Evolutionary conservation across 1,140 invertebrate species (phyloP).

Genomic region (Ctenoplectra terminalis): DNA sequence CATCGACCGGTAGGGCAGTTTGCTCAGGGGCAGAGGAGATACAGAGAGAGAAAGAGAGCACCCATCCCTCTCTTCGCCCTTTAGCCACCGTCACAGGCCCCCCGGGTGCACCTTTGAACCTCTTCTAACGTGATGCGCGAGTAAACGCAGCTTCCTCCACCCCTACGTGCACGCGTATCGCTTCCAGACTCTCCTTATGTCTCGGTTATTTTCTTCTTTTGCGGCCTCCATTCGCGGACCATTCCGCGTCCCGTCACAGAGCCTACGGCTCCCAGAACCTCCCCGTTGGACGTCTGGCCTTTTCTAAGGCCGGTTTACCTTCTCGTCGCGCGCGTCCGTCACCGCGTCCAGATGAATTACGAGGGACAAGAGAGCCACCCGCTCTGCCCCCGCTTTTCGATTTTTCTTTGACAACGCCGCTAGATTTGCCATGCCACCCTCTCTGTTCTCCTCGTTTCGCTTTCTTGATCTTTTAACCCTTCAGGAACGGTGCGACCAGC

Average conservation of each 20-base stretch:
- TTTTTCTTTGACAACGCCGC: background rate
- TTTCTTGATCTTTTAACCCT: background rate
- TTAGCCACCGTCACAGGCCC: constrained; percentile 21
- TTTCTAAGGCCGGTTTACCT: constrained; percentile 28
- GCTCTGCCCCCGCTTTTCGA: background rate
- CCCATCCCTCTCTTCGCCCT: constrained; percentile 27
- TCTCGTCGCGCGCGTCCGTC: constrained; percentile 21
- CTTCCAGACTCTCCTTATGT: constrained; percentile 23
- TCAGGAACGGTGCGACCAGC: background rate
- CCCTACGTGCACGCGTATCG: constrained; percentile 12
- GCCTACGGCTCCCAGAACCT: background rate
- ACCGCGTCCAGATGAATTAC: constrained; percentile 3
- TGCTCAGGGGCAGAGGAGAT: constrained; percentile 39
- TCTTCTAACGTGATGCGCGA: constrained; percentile 29
- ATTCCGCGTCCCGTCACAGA: background rate
- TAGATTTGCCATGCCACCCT: background rate
- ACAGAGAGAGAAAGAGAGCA: constrained; percentile 11
- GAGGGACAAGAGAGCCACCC: background rate
- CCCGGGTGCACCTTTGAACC: constrained; percentile 47
- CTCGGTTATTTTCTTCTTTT: constrained; percentile 17
- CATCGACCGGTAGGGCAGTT: constrained; percentile 68
- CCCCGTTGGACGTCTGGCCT: background rate
- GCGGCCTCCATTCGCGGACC: background rate
- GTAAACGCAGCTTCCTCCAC: constrained; percentile 46
- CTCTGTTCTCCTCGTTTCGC: background rate